A percentile compares a stretch with the other conserved stretches of the same genome.
Conservation (phyloP, 2,113 vertebrate species). For the Pachycephala philippinensis region DNA sequence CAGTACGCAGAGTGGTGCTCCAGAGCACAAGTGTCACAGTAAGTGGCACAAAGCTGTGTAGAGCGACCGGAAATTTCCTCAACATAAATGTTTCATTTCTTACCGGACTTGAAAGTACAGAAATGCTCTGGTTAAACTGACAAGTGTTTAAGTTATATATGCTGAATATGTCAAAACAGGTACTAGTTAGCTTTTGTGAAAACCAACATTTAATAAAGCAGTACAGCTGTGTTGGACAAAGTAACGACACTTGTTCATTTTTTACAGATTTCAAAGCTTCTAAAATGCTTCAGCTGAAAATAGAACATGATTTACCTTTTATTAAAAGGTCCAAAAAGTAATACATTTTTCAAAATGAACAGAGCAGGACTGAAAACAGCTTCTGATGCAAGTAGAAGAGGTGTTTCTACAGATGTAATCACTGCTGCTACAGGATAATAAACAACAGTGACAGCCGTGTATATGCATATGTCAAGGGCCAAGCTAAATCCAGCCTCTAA, state of each 20-base stretch:
- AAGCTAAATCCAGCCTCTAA: neutral
- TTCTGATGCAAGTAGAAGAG: neutral
- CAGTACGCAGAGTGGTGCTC: neutral
- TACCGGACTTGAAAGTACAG: neutral
- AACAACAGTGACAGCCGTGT: neutral
- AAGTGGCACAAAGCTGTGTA: neutral
- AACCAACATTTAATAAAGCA: neutral
- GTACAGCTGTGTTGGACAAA: neutral
- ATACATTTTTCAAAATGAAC: neutral
- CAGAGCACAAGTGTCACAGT: neutral
- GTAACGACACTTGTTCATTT: neutral
- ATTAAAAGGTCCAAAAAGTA: neutral
- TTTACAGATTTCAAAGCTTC: neutral
- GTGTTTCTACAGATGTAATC: neutral
- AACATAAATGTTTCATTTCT: neutral
- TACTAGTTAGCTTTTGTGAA: neutral
- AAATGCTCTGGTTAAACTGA: neutral
- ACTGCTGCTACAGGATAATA: neutral
- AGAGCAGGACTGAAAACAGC: neutral
- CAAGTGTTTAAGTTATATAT: neutral
- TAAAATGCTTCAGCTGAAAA: neutral
- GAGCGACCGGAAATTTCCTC: neutral
- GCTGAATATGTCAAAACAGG: neutral
- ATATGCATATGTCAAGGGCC: fast-evolving
- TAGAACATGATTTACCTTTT: neutral